Evolutionary conservation across 2,797 vertebrate genomes (phyloP).

Genomic region (Lemur catta): DNA sequence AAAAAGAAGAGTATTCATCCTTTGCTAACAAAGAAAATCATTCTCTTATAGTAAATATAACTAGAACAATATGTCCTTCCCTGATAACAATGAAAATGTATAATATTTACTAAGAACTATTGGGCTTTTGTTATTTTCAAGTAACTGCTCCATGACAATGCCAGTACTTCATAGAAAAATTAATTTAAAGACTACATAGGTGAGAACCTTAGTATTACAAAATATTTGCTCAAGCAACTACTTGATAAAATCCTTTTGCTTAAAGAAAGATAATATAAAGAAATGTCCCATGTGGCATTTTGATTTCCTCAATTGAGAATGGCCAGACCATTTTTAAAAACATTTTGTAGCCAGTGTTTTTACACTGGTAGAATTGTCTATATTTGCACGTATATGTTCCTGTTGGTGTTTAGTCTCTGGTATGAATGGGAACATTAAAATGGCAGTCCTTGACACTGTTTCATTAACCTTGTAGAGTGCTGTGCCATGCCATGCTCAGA

Average conservation of each 20-base stretch:
- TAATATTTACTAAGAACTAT: background rate
- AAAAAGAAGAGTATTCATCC: background rate
- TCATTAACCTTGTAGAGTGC: slow-evolving; percentile 74
- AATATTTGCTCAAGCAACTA: slow-evolving; percentile 1
- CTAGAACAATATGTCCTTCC: background rate
- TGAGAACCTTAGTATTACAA: background rate
- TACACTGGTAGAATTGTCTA: background rate
- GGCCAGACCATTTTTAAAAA: background rate
- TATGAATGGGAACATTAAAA: background rate
- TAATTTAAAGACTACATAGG: background rate
- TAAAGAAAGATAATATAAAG: background rate
- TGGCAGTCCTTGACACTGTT: slow-evolving; percentile 50
- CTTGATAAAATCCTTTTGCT: background rate
- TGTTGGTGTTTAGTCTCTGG: background rate
- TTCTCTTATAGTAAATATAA: background rate
- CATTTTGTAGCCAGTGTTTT: background rate
- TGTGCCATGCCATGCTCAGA: slow-evolving; percentile 61
- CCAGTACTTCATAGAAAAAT: background rate
- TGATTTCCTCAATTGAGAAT: background rate
- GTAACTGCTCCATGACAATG: background rate
- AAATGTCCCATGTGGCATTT: background rate
- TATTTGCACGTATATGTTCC: fast-evolving
- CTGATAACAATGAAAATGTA: background rate
- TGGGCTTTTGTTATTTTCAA: background rate
- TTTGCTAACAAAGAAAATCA: slow-evolving; percentile 16